phyloP scores from a whole-genome alignment of 1,140 invertebrate species.

The Brachionus calyciflorus region DNA sequence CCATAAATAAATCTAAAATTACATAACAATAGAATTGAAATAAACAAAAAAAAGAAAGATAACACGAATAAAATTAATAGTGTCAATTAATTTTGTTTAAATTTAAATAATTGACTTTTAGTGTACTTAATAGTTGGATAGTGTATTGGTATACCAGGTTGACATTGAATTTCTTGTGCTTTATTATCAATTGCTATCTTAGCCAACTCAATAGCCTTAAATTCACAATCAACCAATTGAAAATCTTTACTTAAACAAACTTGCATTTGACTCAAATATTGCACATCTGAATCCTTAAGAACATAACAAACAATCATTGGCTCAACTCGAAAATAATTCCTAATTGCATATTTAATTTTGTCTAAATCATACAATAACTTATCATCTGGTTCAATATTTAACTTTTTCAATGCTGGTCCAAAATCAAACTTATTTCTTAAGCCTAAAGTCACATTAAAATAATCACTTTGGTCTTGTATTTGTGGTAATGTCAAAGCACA shows the following conservation, averaged over 20 bases:
- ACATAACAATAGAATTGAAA: too few species aligned
- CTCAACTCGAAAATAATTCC: slow-evolving; percentile 20
- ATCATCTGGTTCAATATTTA: slow-evolving; percentile 19
- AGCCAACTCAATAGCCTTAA: slow-evolving; percentile 36
- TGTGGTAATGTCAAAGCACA: slow-evolving; percentile 31
- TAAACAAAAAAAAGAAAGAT: not conserved
- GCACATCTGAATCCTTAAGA: slow-evolving; percentile 44
- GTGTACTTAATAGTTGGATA: slow-evolving; percentile 42
- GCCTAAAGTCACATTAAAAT: slow-evolving; percentile 22
- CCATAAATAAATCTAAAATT: too few species aligned
- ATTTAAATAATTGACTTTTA: not conserved
- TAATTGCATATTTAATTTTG: slow-evolving; percentile 28
- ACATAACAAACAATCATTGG: slow-evolving; percentile 45
- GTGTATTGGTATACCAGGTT: slow-evolving; percentile 17
- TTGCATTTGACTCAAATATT: slow-evolving; percentile 46
- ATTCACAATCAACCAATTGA: slow-evolving; percentile 46
- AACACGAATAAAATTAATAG: not conserved
- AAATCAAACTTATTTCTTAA: slow-evolving; percentile 16
- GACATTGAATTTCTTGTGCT: slow-evolving; percentile 44
- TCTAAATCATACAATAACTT: slow-evolving; percentile 29
- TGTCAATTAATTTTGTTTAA: not conserved
- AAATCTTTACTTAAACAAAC: slow-evolving; percentile 41
- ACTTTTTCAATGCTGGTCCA: slow-evolving; percentile 15
- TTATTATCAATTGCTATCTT: not conserved
- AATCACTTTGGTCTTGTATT: slow-evolving; percentile 21